Conservation (phyloP, 2,797 vertebrate genomes). For the Gallinago nigripennis region DNA sequence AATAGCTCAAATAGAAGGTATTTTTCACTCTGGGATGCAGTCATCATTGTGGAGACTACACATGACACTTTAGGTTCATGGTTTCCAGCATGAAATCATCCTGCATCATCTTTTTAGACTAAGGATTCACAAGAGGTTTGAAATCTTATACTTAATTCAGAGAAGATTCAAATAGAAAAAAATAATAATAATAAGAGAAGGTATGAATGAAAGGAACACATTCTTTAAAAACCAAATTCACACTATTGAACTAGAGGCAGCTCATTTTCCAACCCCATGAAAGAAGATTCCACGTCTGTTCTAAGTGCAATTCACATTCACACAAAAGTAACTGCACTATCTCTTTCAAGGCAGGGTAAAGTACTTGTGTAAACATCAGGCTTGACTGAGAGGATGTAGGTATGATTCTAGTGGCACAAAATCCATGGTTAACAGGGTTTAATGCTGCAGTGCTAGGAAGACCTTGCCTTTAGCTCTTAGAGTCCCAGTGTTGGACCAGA, state of each 20-base stretch:
- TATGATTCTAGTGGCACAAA: neutral
- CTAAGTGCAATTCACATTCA: neutral
- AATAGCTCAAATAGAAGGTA: neutral
- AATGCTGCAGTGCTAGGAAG: rapidly evolving
- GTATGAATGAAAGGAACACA: rapidly evolving
- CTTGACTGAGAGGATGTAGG: neutral
- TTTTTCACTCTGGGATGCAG: neutral
- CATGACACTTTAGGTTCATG: neutral
- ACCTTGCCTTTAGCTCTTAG: neutral
- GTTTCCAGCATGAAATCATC: neutral
- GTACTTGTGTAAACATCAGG: neutral
- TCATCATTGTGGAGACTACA: neutral
- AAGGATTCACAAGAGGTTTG: neutral
- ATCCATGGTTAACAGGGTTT: neutral
- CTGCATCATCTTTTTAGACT: neutral
- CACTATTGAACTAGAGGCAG: neutral
- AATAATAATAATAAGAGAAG: neutral
- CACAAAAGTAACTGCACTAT: too few relatives aligned
- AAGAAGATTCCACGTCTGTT: neutral
- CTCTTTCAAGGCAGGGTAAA: neutral
- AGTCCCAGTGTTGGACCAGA: neutral
- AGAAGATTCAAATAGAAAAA: neutral
- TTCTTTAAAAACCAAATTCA: neutral
- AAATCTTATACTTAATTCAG: neutral
- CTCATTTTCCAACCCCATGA: neutral